Evolutionary conservation across 2,888 invertebrate genomes (phyloP), one percentile per base, ranked within the genome.

Genomic region (Molorchus minor): DNA sequence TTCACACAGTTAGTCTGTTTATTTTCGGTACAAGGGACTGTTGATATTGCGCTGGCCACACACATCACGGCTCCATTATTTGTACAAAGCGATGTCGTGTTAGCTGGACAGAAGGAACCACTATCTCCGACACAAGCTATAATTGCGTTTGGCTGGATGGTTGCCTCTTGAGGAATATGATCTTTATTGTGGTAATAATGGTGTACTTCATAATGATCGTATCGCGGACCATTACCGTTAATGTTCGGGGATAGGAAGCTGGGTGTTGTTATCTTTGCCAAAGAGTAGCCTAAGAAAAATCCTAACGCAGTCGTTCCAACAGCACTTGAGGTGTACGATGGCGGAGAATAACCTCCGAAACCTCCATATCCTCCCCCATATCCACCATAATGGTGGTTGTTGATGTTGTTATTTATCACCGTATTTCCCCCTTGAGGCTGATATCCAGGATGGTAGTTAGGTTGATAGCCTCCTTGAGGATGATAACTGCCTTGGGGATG

Each of bases 61-160:
- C 80, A 79, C 72, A 80, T 76, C 12, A 80, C 77, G 1, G 78
- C 78, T 2, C 80, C 80, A 46, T 77, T 78, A 7, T 71, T 70
- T 55, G 79, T 78, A 62, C 80, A 80, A 3, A 80, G 56, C 1
- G 80, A 77, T 15, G 73, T 75, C 2, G 80, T 78, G 51, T 76
- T 77, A 0, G 73, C 61, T 3, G 80, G 75, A 63, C 80, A 80
- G 36, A 80, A 71, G 10, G 70, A 67, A 1, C 75, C 75, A 21
- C 73, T 74, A 60, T 79, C 79, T 2, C 77, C 77, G 0, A 73
- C 59, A 62, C 80, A 80, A 13, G 69, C 70, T 0, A 76, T 71
- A 4, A 80, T 73, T 1, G 74, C 71, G 35, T 77, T 79, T n/a
- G 76, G 68, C 64, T 75, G 67, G 7, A 79, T 76, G 2, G 70